Conservation (phyloP, 2,797 vertebrate genomes). For the Toxotes lorentzi region DNA sequence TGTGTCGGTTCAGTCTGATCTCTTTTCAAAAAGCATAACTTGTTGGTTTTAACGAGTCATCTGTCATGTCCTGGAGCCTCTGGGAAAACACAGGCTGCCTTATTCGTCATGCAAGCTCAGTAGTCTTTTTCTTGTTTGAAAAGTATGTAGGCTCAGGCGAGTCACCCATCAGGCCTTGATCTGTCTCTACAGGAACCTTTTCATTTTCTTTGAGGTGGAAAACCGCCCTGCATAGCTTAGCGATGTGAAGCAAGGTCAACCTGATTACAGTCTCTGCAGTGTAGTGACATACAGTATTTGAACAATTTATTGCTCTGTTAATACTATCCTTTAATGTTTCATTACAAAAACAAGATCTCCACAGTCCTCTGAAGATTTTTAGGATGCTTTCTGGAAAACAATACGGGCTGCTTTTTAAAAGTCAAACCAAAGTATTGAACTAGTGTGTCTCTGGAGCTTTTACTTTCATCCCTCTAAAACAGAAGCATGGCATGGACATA, state of each 20-base stretch:
- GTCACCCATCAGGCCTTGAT: constrained; percentile 16
- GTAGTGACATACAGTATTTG: constrained; percentile 10
- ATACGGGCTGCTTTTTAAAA: constrained; percentile 14
- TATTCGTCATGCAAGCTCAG: constrained; percentile 9
- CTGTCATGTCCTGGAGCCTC: constrained; percentile 25
- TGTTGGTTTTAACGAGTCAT: constrained; percentile 27
- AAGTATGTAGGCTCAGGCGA: constrained; percentile 2
- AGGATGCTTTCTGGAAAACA: constrained; percentile 21
- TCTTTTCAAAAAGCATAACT: constrained; percentile 22
- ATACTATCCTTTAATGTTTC: constrained; percentile 43
- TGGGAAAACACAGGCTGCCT: constrained; percentile 16
- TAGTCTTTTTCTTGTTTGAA: constrained; percentile 17
- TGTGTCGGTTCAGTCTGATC: constrained; percentile 3
- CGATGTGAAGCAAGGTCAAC: constrained; percentile 14
- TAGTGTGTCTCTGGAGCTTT: constrained; percentile 17
- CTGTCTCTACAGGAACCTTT: neutral
- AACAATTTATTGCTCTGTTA: constrained; percentile 25
- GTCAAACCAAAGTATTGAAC: constrained; percentile 34
- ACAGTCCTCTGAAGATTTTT: constrained; percentile 12
- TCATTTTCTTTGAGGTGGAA: constrained; percentile 27
- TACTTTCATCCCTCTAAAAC: constrained; percentile 37
- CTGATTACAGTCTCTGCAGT: neutral
- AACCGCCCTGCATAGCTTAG: neutral
- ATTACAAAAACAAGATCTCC: constrained; percentile 34
- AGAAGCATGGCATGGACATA: constrained; percentile 25